Percentiles rank a stretch among this genome's conserved stretches.
These are phyloP conservation scores for Petrolisthes cinctipes DNA, from an alignment of 2,888 invertebrate species.

Conservation along the genomic window DNA sequence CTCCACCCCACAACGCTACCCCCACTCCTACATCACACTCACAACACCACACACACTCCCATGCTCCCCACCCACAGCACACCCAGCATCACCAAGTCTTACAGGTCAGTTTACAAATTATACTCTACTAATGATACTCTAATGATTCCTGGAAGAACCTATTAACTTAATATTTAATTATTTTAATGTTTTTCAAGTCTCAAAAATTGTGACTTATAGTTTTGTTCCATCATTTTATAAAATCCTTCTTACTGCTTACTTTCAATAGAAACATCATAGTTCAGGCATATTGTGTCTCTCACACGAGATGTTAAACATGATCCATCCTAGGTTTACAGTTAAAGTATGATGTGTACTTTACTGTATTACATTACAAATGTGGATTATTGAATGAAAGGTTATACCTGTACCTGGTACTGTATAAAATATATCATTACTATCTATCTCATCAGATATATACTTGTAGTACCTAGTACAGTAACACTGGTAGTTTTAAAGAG, in stretches of 20 bases:
- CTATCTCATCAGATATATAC: too few species aligned
- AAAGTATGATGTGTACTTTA: too few species aligned
- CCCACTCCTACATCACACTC: slow-evolving; percentile 48
- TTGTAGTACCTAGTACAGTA: too few species aligned
- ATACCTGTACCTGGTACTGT: too few species aligned
- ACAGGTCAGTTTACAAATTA: slow-evolving; percentile 39
- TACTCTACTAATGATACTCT: neutral
- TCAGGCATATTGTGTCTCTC: neutral
- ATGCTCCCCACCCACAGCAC: slow-evolving; percentile 52
- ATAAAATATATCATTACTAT: too few species aligned
- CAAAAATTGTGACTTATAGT: neutral
- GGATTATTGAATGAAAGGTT: too few species aligned
- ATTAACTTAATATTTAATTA: neutral
- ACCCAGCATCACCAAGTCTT: slow-evolving; percentile 48
- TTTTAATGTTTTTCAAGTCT: neutral
- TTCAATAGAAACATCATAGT: neutral
- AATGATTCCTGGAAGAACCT: neutral
- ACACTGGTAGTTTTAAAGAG: too few species aligned
- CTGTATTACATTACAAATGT: too few species aligned
- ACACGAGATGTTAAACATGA: too few species aligned
- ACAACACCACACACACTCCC: slow-evolving; percentile 50
- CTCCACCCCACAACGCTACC: slow-evolving; percentile 44
- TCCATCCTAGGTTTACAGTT: too few species aligned
- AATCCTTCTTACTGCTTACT: neutral
- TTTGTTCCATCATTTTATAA: neutral